Evolutionary conservation across 2,797 vertebrate species (phyloP).

Genomic region (Xenopus petersii): DNA sequence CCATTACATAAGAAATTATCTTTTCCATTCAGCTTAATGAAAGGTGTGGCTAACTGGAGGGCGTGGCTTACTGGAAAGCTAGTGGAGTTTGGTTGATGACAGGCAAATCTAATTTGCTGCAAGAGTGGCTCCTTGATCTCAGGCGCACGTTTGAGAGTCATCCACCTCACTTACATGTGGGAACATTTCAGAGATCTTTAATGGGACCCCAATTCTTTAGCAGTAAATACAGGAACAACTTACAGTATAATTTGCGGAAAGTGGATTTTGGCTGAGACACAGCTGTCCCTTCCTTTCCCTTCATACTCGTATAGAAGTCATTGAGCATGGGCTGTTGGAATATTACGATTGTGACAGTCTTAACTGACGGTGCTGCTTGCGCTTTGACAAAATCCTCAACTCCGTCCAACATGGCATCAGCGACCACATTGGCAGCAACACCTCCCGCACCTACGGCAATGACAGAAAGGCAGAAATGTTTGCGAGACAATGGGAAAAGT

Average conservation of each 20-base stretch:
- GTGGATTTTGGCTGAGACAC: neutral
- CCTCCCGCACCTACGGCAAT: slow-evolving; percentile 68
- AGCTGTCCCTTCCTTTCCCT: slow-evolving; percentile 57
- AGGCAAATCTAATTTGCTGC: no score
- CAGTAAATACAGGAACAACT: slow-evolving; percentile 43
- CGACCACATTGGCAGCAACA: slow-evolving; percentile 63
- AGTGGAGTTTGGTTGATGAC: no score
- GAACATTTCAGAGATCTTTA: no score
- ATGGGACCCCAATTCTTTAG: neutral
- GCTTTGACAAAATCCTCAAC: slow-evolving; percentile 69
- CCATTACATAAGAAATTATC: no score
- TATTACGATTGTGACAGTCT: slow-evolving; percentile 75
- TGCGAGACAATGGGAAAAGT: no score
- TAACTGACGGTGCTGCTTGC: slow-evolving; percentile 58
- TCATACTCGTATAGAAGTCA: slow-evolving; percentile 76
- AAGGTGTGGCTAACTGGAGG: no score
- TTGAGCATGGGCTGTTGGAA: slow-evolving; percentile 73
- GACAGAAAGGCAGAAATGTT: neutral
- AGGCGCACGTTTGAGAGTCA: no score
- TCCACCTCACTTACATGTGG: no score
- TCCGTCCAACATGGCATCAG: slow-evolving; percentile 78
- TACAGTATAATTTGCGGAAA: slow-evolving; percentile 58
- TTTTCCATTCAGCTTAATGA: no score
- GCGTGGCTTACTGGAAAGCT: no score
- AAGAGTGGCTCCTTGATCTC: no score